phyloP scores from a whole-genome alignment of 2,888 invertebrate genomes.

The Cheilosia impressa region DNA sequence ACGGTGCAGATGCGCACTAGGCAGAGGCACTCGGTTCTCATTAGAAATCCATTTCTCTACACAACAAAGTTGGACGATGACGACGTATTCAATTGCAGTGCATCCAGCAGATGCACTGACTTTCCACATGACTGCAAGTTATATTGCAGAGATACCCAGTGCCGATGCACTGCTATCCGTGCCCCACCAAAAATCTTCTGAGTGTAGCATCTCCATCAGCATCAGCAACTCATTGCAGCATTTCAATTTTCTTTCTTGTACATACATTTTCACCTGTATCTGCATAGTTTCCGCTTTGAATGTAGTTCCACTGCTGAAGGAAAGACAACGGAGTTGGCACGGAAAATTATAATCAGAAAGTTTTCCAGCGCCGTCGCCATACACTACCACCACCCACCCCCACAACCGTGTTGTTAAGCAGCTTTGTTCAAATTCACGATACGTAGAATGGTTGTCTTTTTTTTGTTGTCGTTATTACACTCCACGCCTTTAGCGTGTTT shows the following conservation, averaged over 20 bases:
- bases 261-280: constrained; percentile 66
- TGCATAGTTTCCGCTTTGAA: constrained; percentile 72
- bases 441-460: constrained; percentile 35
- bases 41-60: constrained; percentile 28
- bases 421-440: constrained; percentile 62
- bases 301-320: constrained; percentile 56
- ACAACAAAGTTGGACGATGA: constrained; percentile 31
- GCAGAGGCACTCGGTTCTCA: constrained; percentile 20
- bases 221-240: constrained; percentile 64
- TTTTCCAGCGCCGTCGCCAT: constrained; percentile 43
- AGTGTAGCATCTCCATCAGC: constrained; percentile 51
- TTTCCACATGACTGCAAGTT: constrained; percentile 33
- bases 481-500: constrained; percentile 68
- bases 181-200: constrained; percentile 9
- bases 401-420: constrained; percentile 35
- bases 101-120: constrained; percentile 28
- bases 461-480: constrained; percentile 50
- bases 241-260: constrained; percentile 65
- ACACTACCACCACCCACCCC: background rate
- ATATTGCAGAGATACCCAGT: constrained; percentile 13
- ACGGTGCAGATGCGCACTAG: too few species aligned
- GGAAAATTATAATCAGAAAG: constrained; percentile 74
- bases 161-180: background rate
- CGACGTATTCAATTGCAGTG: constrained; percentile 21
- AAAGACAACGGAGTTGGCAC: constrained; percentile 73